These are phyloP conservation scores for Galemys pyrenaicus DNA, from an alignment of 2,113 vertebrate species.

Conservation along the genomic window DNA sequence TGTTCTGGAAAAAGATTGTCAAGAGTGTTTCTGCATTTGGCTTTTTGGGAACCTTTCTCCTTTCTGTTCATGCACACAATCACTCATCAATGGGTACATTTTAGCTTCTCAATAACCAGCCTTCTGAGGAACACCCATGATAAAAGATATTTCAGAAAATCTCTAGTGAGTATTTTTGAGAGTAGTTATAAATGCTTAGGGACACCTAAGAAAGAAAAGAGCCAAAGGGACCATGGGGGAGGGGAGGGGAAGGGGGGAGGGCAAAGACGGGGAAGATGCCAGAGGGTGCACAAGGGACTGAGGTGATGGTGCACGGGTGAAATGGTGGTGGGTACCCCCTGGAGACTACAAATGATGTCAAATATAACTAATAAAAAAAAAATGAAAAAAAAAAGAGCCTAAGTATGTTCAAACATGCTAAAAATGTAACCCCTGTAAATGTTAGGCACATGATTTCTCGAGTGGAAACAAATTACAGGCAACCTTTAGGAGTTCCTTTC, in stretches of 20 bases:
- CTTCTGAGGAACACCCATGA: neutral
- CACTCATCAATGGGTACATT: neutral
- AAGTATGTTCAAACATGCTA: conserved; percentile 14
- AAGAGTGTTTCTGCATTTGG: neutral
- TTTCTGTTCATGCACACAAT: neutral
- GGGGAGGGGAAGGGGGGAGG: too few relatives aligned
- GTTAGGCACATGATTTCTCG: conserved; percentile 17
- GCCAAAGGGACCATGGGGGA: too few relatives aligned
- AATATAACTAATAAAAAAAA: too few relatives aligned
- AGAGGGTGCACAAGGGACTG: too few relatives aligned
- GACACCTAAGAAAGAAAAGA: conserved; percentile 45
- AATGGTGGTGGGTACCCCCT: too few relatives aligned
- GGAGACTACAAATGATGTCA: too few relatives aligned
- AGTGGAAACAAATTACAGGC: neutral
- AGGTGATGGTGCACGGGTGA: too few relatives aligned
- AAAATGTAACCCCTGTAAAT: conserved; percentile 40
- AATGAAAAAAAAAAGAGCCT: conserved; percentile 47
- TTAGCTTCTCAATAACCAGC: neutral
- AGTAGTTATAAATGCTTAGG: neutral
- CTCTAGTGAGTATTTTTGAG: conserved; percentile 10
- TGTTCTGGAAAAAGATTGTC: neutral
- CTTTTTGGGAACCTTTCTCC: neutral
- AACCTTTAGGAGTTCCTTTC: neutral
- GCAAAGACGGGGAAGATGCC: too few relatives aligned
- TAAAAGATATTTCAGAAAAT: neutral